phyloP scores from a whole-genome alignment of 2,113 vertebrate genomes.

The Lagopus muta region DNA sequence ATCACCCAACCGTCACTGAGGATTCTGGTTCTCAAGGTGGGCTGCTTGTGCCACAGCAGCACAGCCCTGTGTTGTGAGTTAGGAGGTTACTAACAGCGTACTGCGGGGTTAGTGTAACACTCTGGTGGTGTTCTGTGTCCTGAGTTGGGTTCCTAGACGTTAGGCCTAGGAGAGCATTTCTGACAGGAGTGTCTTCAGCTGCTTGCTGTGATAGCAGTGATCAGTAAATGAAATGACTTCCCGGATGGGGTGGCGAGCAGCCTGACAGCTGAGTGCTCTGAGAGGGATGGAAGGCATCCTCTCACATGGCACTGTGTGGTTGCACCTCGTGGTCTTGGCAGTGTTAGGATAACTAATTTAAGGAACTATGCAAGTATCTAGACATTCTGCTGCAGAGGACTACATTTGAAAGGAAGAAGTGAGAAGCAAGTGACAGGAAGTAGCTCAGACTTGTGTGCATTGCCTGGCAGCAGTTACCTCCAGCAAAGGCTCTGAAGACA shows the following conservation, averaged over 20 bases:
- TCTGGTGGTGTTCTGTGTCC: background rate
- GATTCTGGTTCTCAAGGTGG: background rate
- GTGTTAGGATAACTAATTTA: background rate
- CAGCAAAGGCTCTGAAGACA: background rate
- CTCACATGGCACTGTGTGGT: background rate
- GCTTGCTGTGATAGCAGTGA: background rate
- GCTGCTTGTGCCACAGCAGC: background rate
- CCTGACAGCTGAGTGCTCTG: background rate
- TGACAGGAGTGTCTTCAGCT: background rate
- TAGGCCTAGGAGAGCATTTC: background rate
- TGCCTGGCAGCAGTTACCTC: accelerated
- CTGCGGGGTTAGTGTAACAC: background rate
- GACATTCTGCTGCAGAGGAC: background rate
- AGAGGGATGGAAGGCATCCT: background rate
- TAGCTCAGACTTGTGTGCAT: background rate
- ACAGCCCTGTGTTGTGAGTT: accelerated
- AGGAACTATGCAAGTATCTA: background rate
- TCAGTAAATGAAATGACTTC: background rate
- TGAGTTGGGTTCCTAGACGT: background rate
- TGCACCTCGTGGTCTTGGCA: background rate
- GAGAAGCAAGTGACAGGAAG: background rate
- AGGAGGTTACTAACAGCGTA: accelerated
- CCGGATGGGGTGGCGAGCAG: background rate
- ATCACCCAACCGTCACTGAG: accelerated
- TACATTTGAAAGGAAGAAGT: background rate